Base-by-base conservation (phyloP, 2,888 invertebrate genomes). In the Mayetiola destructor region DNA sequence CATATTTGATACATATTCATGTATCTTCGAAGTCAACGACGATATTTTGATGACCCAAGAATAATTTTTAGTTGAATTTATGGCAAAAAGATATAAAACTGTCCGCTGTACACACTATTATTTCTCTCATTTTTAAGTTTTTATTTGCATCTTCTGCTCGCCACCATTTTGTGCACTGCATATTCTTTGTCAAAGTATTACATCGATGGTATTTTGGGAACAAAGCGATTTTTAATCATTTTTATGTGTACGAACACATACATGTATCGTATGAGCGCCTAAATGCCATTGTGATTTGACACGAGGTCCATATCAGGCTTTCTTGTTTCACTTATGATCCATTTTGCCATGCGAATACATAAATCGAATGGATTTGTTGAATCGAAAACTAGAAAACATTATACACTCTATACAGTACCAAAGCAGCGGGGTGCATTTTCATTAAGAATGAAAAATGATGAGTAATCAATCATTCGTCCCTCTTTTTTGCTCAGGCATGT, bases 371-470 rank as follows among this genome's bases (percentile, higher is more conserved):
- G 16, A 23, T 32, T 12, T 12, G 12, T 12, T 29, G n/a, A 30
- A 12, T 27, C 30, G 52, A 27, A 48, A 48, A 48, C 27, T 48
- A 48, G 48, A 48, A 48, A 27, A n/a, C 14, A 48, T 48, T 48
- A 6, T 23, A 20, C n/a, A n/a, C n/a, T n/a, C n/a, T 42, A 27
- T 48, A 27, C n/a, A 10, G 48, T 48, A 48, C 35, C 16, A 36
- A 52, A 57, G 21, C 71, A 71, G 72, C 72, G 66, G 72, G 71
- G 72, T 70, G 71, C 71, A 72, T 71, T 72, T 72, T 72, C 71
- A 72, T 72, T 72, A 72, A 72, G 71, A 69, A 70, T 72, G 70
- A 72, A 69, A 72, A 71, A 72, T 72, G 71, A 72, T 67, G 71
- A 71, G 68, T 69, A 72, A 72, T 72, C 71, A 72, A 72, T 72